Evolutionary conservation across 2,888 invertebrate species (phyloP).

Genomic region (Cotesia congregata): DNA sequence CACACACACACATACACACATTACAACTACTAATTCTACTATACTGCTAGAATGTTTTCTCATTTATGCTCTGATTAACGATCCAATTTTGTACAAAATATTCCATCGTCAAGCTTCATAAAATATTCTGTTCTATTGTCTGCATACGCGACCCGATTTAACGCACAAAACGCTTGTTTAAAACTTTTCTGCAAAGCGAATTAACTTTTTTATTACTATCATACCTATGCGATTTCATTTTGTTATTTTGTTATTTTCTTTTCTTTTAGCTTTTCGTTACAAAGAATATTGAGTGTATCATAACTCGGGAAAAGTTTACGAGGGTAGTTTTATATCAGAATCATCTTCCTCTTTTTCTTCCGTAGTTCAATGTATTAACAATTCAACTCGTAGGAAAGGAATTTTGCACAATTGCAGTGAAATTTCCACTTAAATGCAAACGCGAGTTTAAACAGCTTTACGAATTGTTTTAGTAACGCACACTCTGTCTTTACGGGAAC

Average conservation of each 20-base stretch:
- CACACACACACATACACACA: not conserved
- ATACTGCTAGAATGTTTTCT: slow-evolving; percentile 1
- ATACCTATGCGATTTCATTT: not conserved
- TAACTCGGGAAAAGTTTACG: not conserved
- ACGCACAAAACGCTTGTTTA: not conserved
- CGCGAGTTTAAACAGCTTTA: slow-evolving; percentile 52
- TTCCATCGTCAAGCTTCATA: not conserved
- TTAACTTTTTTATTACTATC: not conserved
- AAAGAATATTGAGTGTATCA: not conserved
- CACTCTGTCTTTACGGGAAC: not conserved
- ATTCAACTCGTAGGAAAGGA: slow-evolving; percentile 14
- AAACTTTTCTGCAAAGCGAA: not conserved
- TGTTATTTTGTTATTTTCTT: not conserved
- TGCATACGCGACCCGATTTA: slow-evolving; percentile 1
- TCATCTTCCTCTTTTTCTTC: slow-evolving; percentile 1
- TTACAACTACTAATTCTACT: too few species aligned
- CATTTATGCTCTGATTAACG: slow-evolving; percentile 9
- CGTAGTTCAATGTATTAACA: slow-evolving; percentile 12
- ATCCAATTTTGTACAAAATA: slow-evolving; percentile 17
- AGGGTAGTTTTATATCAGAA: not conserved
- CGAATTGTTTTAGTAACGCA: slow-evolving; percentile 53
- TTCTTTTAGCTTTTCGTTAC: not conserved
- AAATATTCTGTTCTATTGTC: not conserved
- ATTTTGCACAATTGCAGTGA: slow-evolving; percentile 14
- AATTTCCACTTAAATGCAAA: slow-evolving; percentile 63